These are phyloP conservation scores for Strongylocentrotus purpuratus DNA, from an alignment of 35 echinoderm and acorn worm species.

Conservation along the genomic window DNA sequence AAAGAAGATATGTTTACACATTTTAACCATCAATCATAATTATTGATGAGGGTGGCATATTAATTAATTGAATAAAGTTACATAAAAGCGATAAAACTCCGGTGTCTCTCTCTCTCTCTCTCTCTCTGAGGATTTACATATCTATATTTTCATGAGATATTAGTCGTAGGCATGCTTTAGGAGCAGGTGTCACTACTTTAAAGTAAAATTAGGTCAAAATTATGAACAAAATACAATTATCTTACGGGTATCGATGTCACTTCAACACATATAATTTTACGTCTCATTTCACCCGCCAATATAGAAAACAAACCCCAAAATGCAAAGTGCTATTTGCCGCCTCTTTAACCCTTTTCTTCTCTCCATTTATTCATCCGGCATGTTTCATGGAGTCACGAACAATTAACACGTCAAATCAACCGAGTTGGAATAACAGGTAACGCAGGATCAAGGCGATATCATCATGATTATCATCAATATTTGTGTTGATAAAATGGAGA, in stretches of 20 bases:
- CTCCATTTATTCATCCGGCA: not conserved
- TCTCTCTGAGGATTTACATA: not conserved
- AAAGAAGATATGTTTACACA: not conserved
- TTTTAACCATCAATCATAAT: not conserved
- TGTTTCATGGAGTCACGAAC: constrained; percentile 14
- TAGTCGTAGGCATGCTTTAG: not conserved
- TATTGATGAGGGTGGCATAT: too few species aligned
- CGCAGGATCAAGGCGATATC: not conserved
- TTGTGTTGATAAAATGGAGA: not conserved
- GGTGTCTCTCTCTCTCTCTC: too few species aligned
- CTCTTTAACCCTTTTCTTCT: not conserved
- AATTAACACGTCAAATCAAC: constrained; percentile 24
- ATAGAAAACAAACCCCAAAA: not conserved
- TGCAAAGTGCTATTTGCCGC: not conserved
- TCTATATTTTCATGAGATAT: not conserved
- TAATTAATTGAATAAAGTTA: not conserved
- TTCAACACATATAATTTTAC: constrained; percentile 13
- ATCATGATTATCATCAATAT: not conserved
- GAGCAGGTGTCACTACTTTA: not conserved
- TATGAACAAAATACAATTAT: not conserved
- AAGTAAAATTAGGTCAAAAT: not conserved
- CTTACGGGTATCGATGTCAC: not conserved
- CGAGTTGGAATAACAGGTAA: constrained; percentile 1
- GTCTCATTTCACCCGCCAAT: not conserved
- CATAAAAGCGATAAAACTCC: not conserved